These are phyloP conservation scores for Lasioglossum pauxillum DNA, from an alignment of 2,888 invertebrate genomes.

Conservation along the genomic window DNA sequence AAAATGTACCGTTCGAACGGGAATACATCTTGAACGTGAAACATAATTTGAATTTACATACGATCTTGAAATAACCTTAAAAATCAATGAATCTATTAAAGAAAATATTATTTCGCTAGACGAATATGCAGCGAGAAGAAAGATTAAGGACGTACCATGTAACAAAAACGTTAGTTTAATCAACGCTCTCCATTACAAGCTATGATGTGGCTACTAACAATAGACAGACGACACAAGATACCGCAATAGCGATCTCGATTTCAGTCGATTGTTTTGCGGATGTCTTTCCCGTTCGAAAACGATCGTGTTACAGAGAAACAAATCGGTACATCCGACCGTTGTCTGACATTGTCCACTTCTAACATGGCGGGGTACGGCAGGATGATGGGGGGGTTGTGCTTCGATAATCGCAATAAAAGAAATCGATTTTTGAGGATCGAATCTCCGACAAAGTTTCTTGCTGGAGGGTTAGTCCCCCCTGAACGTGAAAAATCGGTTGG, in stretches of 20 bases:
- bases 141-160: neutral
- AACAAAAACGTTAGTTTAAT: neutral
- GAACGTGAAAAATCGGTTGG: neutral
- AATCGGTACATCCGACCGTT: neutral
- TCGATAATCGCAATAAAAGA: constrained; percentile 8
- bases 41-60: neutral
- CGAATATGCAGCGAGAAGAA: neutral
- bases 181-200: neutral
- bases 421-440: constrained; percentile 11
- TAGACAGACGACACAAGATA: neutral
- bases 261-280: constrained; percentile 14
- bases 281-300: neutral
- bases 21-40: neutral
- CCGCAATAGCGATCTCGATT: constrained; percentile 20
- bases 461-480: neutral
- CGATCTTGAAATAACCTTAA: neutral
- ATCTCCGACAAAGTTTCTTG: neutral
- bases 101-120: neutral
- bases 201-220: neutral
- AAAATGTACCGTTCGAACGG: neutral
- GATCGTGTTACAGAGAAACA: constrained; percentile 26
- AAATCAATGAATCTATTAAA: neutral
- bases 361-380: too few relatives aligned
- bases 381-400: neutral
- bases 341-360: neutral